Percentiles rank a stretch among this genome's conserved stretches.
These are phyloP conservation scores for Azemiops feae DNA, from an alignment of 2,113 vertebrate genomes.

Conservation along the genomic window DNA sequence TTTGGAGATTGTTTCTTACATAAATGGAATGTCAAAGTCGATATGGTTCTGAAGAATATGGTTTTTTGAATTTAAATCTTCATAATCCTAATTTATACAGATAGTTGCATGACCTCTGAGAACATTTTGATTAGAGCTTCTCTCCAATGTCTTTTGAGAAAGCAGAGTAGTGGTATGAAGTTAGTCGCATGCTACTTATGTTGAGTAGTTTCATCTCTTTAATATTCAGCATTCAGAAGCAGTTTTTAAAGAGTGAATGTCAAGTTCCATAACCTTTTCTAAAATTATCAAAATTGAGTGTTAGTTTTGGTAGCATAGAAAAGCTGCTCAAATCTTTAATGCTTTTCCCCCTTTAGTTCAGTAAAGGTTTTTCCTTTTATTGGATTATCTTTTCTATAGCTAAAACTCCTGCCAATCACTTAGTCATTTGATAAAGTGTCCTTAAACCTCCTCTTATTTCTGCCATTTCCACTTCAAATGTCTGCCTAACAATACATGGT, in stretches of 20 bases:
- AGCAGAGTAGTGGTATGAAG: neutral
- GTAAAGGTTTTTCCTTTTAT: neutral
- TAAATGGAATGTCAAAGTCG: neutral
- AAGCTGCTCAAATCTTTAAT: constrained; percentile 19
- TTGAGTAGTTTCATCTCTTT: neutral
- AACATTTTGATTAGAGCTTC: neutral
- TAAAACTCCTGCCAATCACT: constrained; percentile 13
- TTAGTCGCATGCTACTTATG: neutral
- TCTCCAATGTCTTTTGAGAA: neutral
- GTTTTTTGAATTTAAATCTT: neutral
- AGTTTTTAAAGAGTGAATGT: constrained; percentile 8
- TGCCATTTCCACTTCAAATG: constrained; percentile 18
- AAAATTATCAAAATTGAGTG: neutral
- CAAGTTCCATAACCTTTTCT: neutral
- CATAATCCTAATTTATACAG: neutral
- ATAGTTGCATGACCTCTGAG: neutral
- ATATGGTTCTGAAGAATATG: neutral
- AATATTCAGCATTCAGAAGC: neutral
- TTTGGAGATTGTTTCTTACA: neutral
- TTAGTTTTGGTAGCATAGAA: constrained; percentile 10
- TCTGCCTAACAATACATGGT: constrained; percentile 12
- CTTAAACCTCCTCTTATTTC: constrained; percentile 15
- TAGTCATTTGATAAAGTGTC: constrained; percentile 15
- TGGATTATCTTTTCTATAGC: constrained; percentile 1
- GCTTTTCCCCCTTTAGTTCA: neutral